Evolutionary conservation across 2,888 invertebrate species (phyloP).

Genomic region (Thymelicus acteon): DNA sequence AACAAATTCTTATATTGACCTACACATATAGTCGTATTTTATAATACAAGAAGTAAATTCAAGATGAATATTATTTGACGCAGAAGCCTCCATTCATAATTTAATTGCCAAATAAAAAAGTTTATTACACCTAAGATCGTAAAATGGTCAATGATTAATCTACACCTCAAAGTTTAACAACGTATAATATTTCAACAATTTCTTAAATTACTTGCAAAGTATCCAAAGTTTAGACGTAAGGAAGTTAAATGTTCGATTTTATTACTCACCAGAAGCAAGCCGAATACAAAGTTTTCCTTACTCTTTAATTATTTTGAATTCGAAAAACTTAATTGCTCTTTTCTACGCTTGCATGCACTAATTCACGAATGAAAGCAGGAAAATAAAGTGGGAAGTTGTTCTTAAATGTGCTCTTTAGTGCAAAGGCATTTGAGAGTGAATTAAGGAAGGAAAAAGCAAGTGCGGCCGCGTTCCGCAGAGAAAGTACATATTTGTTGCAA

Average conservation of each 20-base stretch:
- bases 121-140: too few species aligned
- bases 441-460: slow-evolving; percentile 40
- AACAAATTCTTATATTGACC: not conserved
- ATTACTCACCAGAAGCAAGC: slow-evolving; percentile 7
- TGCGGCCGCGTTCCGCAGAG: slow-evolving; percentile 4
- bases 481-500: slow-evolving; percentile 4
- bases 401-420: slow-evolving; percentile 45
- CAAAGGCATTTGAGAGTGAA: slow-evolving; percentile 42
- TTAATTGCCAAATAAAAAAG: too few species aligned
- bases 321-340: slow-evolving; percentile 24
- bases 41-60: too few species aligned
- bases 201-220: slow-evolving; percentile 6
- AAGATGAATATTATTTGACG: too few species aligned
- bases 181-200: slow-evolving; percentile 3
- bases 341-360: slow-evolving; percentile 23
- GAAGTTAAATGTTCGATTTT: slow-evolving; percentile 13
- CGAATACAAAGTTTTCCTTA: slow-evolving; percentile 8
- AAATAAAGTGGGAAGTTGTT: slow-evolving; percentile 40
- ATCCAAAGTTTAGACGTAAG: slow-evolving; percentile 11
- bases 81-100: too few species aligned
- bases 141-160: too few species aligned
- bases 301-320: slow-evolving; percentile 26
- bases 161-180: not conserved
- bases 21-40: too few species aligned
- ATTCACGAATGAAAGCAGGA: slow-evolving; percentile 40